Evolutionary conservation across 2,888 invertebrate genomes (phyloP).

Genomic region (Rutpela maculata): DNA sequence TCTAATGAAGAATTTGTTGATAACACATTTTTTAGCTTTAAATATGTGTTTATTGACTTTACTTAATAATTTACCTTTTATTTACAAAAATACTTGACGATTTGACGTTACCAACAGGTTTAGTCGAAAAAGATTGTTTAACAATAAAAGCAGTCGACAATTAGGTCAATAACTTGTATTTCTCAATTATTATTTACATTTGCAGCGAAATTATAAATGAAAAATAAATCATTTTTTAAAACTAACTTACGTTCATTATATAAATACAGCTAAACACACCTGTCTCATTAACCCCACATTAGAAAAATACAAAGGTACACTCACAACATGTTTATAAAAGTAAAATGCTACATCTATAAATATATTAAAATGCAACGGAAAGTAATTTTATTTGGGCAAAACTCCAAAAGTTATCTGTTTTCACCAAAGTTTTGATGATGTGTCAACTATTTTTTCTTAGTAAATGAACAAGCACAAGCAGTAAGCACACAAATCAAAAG

Average conservation of each 20-base stretch:
- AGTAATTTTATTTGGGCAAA: slow-evolving; percentile 51
- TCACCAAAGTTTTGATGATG: slow-evolving; percentile 16
- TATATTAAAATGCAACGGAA: slow-evolving; percentile 42
- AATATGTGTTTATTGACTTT: too few relatives aligned
- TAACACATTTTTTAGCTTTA: too few relatives aligned
- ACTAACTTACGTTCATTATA: slow-evolving; percentile 46
- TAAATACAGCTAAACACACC: slow-evolving; percentile 16
- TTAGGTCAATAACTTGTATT: background rate
- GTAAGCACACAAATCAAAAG: slow-evolving; percentile 46
- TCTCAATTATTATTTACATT: too few relatives aligned
- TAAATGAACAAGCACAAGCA: slow-evolving; percentile 48
- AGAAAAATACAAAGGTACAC: slow-evolving; percentile 21
- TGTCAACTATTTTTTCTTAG: slow-evolving; percentile 28
- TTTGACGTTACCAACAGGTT: too few relatives aligned
- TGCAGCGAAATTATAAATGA: too few relatives aligned
- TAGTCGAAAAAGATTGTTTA: too few relatives aligned
- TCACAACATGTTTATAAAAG: slow-evolving; percentile 20
- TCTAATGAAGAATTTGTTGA: too few relatives aligned
- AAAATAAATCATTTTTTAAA: background rate
- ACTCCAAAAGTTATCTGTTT: slow-evolving; percentile 49
- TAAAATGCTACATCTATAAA: slow-evolving; percentile 41
- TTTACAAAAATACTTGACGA: too few relatives aligned
- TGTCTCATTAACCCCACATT: slow-evolving; percentile 6
- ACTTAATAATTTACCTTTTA: too few relatives aligned
- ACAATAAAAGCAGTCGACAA: background rate